Percentiles rank a stretch among this genome's conserved stretches.
phyloP scores from a whole-genome alignment of 1,140 invertebrate species.

The Heliconius melpomene region DNA sequence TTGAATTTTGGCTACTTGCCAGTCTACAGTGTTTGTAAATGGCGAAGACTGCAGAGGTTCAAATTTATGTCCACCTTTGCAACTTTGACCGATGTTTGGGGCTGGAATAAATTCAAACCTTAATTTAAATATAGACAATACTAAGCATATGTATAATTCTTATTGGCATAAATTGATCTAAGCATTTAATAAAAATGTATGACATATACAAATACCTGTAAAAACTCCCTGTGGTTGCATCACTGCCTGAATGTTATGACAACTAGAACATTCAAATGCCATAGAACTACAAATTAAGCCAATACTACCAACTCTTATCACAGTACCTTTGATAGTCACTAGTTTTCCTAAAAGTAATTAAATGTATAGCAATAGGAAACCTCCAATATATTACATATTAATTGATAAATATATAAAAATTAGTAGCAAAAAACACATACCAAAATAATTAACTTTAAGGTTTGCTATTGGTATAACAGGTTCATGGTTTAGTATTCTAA shows the following conservation, averaged over 20 bases:
- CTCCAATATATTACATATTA: neutral
- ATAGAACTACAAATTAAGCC: slow-evolving; percentile 88
- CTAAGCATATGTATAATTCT: too few species aligned
- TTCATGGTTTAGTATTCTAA: slow-evolving; percentile 87
- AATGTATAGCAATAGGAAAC: neutral
- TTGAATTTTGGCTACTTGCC: slow-evolving; percentile 91
- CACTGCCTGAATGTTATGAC: slow-evolving; percentile 84
- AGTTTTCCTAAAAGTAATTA: slow-evolving; percentile 86
- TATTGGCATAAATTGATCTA: neutral
- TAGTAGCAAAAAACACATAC: slow-evolving; percentile 70
- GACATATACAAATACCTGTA: slow-evolving; percentile 56
- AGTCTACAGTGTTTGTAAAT: slow-evolving; percentile 88
- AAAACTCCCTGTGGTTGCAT: slow-evolving; percentile 84
- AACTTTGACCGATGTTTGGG: slow-evolving; percentile 83
- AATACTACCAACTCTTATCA: slow-evolving; percentile 90
- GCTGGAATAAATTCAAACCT: slow-evolving; percentile 48
- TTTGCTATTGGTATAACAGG: slow-evolving; percentile 86
- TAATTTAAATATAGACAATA: neutral
- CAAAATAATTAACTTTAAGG: slow-evolving; percentile 90
- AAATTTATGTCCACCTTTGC: slow-evolving; percentile 85
- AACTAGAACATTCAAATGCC: slow-evolving; percentile 90
- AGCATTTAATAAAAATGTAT: neutral
- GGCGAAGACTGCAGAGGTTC: slow-evolving; percentile 84
- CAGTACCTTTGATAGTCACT: slow-evolving; percentile 91
- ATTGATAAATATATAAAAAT: neutral